A percentile compares a stretch with the other conserved stretches of the same genome.
These are phyloP conservation scores for Himalopsyche kuldschensis DNA, from an alignment of 2,888 invertebrate genomes.

Conservation along the genomic window DNA sequence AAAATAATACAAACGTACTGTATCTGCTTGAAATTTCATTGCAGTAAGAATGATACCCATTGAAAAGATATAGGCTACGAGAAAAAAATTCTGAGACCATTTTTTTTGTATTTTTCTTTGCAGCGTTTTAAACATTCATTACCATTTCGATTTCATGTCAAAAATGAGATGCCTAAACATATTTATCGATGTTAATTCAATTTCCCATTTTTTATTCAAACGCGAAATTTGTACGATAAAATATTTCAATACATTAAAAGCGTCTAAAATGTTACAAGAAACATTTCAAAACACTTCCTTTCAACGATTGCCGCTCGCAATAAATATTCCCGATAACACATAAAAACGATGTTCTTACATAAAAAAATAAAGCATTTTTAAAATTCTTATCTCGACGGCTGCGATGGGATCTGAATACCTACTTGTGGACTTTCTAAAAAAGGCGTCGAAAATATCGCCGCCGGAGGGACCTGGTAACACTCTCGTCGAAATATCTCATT, in stretches of 20 bases:
- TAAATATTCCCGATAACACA: not conserved
- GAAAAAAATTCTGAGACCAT: too few relatives aligned
- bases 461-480: not conserved
- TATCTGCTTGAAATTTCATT: too few relatives aligned
- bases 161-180: too few relatives aligned
- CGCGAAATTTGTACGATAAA: not conserved
- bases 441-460: constrained; percentile 29
- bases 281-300: not conserved
- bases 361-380: not conserved
- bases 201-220: not conserved
- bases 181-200: not conserved
- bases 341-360: not conserved
- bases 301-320: not conserved
- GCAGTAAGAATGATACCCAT: too few relatives aligned
- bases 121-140: too few relatives aligned
- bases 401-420: not conserved
- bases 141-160: too few relatives aligned
- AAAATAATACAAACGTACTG: too few relatives aligned
- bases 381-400: not conserved
- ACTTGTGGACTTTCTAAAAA: constrained; percentile 27
- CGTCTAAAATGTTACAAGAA: not conserved
- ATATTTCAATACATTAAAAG: not conserved
- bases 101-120: too few relatives aligned
- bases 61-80: too few relatives aligned
- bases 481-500: constrained; percentile 26